A percentile compares a stretch with the other conserved stretches of the same genome.
Conservation (phyloP, 2,888 invertebrate genomes). For the Nycteola revayana region DNA sequence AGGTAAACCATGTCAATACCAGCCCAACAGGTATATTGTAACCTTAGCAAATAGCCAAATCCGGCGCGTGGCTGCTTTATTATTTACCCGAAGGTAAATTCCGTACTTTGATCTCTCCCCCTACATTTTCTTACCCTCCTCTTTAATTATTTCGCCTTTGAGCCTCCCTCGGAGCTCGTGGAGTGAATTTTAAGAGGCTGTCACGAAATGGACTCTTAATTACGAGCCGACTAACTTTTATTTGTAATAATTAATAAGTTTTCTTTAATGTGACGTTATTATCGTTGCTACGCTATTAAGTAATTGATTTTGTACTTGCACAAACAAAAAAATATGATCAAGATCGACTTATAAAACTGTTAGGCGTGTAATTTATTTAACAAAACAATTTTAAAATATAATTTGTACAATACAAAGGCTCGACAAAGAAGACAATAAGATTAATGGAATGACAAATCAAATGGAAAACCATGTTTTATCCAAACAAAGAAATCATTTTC, state of each 20-base stretch:
- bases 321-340: too few species aligned
- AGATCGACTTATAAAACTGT: too few species aligned
- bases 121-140: slow-evolving; percentile 71
- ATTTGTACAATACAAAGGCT: too few species aligned
- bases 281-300: slow-evolving; percentile 31
- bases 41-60: slow-evolving; percentile 49
- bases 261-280: slow-evolving; percentile 36
- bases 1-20: slow-evolving; percentile 41
- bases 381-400: too few species aligned
- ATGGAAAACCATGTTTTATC: too few species aligned
- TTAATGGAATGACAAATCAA: too few species aligned
- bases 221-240: slow-evolving; percentile 63
- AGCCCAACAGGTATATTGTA: slow-evolving; percentile 40
- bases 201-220: slow-evolving; percentile 78
- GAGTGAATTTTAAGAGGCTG: slow-evolving; percentile 77
- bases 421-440: too few species aligned
- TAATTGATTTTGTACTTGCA: slow-evolving; percentile 6
- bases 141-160: slow-evolving; percentile 79
- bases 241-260: slow-evolving; percentile 74
- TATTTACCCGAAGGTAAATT: slow-evolving; percentile 66
- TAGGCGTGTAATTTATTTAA: too few species aligned
- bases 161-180: slow-evolving; percentile 59
- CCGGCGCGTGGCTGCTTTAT: slow-evolving; percentile 52
- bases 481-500: too few species aligned
- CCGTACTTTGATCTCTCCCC: slow-evolving; percentile 69